Conservation (phyloP, 2,113 vertebrate genomes). For the Rhynchopsitta pachyrhyncha region DNA sequence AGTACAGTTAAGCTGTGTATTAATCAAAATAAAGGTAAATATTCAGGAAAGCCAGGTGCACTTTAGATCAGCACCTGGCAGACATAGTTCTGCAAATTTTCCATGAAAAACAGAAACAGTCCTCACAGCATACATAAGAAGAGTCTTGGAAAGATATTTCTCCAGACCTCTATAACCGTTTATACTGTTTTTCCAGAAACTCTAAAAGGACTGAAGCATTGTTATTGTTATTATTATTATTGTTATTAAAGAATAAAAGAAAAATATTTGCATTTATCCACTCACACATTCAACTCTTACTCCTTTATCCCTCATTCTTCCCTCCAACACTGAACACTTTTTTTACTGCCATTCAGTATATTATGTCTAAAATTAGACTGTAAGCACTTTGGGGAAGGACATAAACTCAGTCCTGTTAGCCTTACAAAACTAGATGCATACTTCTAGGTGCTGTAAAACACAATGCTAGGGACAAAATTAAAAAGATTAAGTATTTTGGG, state of each 20-base stretch:
- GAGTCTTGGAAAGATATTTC: neutral
- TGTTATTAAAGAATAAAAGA: neutral
- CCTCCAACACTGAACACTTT: neutral
- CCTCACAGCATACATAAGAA: neutral
- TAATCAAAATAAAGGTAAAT: conserved; percentile 21
- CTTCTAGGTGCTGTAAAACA: neutral
- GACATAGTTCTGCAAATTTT: neutral
- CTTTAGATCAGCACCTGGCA: neutral
- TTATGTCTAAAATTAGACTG: neutral
- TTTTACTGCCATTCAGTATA: neutral
- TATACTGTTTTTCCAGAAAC: neutral
- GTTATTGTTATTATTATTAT: neutral
- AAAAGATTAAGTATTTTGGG: neutral
- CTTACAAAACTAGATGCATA: neutral
- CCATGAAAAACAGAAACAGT: neutral
- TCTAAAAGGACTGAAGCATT: neutral
- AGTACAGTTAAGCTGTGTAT: neutral
- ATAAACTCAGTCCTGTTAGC: neutral
- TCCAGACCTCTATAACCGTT: neutral
- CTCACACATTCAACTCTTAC: neutral
- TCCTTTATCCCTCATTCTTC: neutral
- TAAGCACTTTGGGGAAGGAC: neutral
- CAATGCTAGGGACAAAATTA: neutral
- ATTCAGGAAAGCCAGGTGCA: conserved; percentile 22
- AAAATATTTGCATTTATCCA: neutral